phyloP scores from a whole-genome alignment of 2,797 vertebrate species.

The Alca torda region DNA sequence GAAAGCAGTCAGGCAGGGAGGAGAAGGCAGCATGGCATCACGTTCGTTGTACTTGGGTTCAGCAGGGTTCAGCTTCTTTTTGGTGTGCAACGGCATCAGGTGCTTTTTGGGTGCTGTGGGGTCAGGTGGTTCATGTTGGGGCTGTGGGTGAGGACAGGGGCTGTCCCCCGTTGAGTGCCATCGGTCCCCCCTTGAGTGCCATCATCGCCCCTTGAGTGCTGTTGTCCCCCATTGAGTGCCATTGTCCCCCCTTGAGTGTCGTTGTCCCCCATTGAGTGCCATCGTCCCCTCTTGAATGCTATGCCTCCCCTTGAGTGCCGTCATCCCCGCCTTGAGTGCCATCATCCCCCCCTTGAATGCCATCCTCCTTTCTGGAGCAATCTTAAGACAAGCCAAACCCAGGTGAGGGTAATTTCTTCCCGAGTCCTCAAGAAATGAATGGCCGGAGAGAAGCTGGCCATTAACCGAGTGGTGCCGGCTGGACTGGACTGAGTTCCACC shows the following conservation, averaged over 20 bases:
- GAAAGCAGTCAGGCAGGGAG: not conserved
- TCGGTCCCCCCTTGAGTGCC: not conserved
- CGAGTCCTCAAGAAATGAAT: not conserved
- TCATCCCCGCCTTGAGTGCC: not conserved
- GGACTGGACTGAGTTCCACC: not conserved
- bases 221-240: not conserved
- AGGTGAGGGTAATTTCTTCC: not conserved
- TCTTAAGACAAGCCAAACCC: not conserved
- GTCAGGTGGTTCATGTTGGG: not conserved
- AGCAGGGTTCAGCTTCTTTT: not conserved
- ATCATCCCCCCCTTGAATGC: too few species aligned
- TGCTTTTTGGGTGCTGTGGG: not conserved
- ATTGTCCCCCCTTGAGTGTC: too few species aligned
- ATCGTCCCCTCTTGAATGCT: not conserved
- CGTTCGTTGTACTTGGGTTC: accelerated
- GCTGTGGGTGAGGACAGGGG: not conserved
- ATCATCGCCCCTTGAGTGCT: too few species aligned
- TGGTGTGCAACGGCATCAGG: not conserved
- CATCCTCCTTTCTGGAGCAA: not conserved
- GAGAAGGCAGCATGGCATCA: not conserved
- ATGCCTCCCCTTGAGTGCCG: too few species aligned
- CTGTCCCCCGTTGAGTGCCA: not conserved
- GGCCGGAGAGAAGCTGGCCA: not conserved
- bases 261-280: not conserved
- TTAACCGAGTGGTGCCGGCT: not conserved